Percentiles rank a stretch among this genome's conserved stretches.
Evolutionary conservation across 2,113 vertebrate species (phyloP).

Genomic region (Bombycilla garrulus): DNA sequence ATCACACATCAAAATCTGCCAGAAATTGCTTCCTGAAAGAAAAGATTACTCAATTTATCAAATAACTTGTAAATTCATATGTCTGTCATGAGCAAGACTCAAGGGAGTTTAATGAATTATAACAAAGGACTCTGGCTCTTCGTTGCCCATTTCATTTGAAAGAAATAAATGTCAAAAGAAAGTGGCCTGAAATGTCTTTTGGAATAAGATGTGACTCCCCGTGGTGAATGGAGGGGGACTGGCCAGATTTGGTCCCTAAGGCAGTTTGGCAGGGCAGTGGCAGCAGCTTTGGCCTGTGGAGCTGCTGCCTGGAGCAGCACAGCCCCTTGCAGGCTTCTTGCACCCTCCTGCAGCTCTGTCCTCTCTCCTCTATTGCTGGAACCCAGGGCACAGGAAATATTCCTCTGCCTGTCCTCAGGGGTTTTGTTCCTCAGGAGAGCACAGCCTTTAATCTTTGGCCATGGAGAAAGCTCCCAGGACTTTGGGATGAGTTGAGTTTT

Average conservation of each 20-base stretch:
- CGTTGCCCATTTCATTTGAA: background rate
- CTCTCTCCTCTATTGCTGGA: background rate
- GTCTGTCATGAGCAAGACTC: background rate
- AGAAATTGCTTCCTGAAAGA: background rate
- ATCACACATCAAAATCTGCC: background rate
- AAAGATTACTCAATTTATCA: background rate
- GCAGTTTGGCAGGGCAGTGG: background rate
- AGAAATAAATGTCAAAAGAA: background rate
- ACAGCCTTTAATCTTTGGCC: too few relatives aligned
- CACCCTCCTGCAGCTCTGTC: background rate
- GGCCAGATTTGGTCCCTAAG: background rate
- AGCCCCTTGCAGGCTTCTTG: background rate
- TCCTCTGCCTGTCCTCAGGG: too few relatives aligned
- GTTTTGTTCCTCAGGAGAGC: too few relatives aligned
- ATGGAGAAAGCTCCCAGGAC: too few relatives aligned
- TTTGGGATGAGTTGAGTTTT: too few relatives aligned
- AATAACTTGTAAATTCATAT: background rate
- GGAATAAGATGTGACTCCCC: background rate
- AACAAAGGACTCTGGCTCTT: background rate
- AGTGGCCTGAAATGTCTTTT: background rate
- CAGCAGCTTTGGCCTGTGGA: background rate
- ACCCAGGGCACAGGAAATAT: too few relatives aligned
- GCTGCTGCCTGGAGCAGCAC: background rate
- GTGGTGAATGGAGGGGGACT: accelerated
- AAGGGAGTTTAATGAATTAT: background rate